Percentiles rank a stretch among this genome's conserved stretches.
Conservation (phyloP, 1,140 invertebrate species). For the Micrasema minimum region DNA sequence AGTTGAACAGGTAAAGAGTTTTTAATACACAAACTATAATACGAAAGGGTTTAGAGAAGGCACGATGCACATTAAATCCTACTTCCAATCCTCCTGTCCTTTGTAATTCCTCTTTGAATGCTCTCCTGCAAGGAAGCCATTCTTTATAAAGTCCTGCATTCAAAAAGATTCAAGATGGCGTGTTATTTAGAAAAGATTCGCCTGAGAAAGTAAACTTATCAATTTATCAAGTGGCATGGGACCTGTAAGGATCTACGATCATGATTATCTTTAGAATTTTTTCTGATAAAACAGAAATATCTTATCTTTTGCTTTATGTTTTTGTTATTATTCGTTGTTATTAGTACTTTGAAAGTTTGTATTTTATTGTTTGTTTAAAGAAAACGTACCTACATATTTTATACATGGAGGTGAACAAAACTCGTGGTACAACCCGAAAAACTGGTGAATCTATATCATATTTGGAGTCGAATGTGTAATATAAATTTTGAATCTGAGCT, state of each 20-base stretch:
- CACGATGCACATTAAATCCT: conserved; percentile 29
- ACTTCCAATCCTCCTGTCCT: conserved; percentile 18
- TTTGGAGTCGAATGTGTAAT: too few species aligned
- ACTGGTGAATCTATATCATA: too few species aligned
- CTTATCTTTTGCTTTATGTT: too few species aligned
- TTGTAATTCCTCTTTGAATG: conserved; percentile 16
- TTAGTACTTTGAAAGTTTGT: too few species aligned
- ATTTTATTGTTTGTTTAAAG: too few species aligned
- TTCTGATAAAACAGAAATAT: conserved; percentile 2
- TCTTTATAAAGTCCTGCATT: conserved; percentile 10
- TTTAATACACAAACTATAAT: conserved; percentile 34
- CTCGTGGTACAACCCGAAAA: too few species aligned
- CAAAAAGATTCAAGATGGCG: conserved; percentile 8
- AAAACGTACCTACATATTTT: too few species aligned
- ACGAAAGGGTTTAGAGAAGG: conserved; percentile 27
- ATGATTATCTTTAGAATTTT: not conserved
- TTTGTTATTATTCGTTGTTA: too few species aligned
- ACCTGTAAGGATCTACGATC: too few species aligned
- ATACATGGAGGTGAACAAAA: too few species aligned
- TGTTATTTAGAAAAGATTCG: conserved; percentile 27
- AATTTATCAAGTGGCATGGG: too few species aligned
- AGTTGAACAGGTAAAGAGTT: conserved; percentile 34
- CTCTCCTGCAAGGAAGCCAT: conserved; percentile 8
- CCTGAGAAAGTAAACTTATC: conserved; percentile 13
- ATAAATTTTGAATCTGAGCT: too few species aligned